Percentiles rank a stretch among this genome's conserved stretches.
Conservation (phyloP, 2,888 invertebrate species). For the Autographa gamma region DNA sequence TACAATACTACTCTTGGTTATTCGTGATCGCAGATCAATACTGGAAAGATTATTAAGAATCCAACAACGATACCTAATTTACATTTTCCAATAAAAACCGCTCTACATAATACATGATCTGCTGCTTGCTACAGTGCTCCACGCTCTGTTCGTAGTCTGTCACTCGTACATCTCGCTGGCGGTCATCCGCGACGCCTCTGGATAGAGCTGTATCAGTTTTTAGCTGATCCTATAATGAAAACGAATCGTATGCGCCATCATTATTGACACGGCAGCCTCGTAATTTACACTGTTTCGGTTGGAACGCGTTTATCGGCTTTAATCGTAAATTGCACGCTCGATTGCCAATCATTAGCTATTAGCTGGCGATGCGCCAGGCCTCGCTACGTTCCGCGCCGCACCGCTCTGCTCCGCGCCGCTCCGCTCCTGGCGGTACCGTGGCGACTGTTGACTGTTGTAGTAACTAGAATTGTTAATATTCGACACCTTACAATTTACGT, state of each 20-base stretch:
- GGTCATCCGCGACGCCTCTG: conserved; percentile 18
- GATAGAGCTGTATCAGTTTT: conserved; percentile 28
- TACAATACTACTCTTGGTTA: conserved; percentile 4
- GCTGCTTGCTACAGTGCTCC: neutral
- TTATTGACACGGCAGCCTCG: conserved; percentile 7
- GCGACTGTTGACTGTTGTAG: conserved; percentile 8
- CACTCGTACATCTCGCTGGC: conserved; percentile 9
- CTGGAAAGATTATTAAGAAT: neutral
- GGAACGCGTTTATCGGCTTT: conserved; percentile 20
- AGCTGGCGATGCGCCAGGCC: conserved; percentile 22
- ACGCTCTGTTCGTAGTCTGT: neutral
- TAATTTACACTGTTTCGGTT: conserved; percentile 22
- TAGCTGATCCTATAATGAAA: conserved; percentile 14
- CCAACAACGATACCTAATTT: neutral
- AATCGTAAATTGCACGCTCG: conserved; percentile 20
- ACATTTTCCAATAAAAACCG: neutral
- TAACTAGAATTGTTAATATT: conserved; percentile 37
- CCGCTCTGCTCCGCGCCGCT: neutral
- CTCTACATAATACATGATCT: neutral
- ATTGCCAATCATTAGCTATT: conserved; percentile 27
- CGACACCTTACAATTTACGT: conserved; percentile 27
- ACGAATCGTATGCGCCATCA: neutral
- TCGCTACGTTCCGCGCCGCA: conserved; percentile 13
- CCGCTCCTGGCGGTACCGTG: neutral
- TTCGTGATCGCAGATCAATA: neutral